Evolutionary conservation across 2,888 invertebrate species (phyloP).

Genomic region (Gibbula magus): DNA sequence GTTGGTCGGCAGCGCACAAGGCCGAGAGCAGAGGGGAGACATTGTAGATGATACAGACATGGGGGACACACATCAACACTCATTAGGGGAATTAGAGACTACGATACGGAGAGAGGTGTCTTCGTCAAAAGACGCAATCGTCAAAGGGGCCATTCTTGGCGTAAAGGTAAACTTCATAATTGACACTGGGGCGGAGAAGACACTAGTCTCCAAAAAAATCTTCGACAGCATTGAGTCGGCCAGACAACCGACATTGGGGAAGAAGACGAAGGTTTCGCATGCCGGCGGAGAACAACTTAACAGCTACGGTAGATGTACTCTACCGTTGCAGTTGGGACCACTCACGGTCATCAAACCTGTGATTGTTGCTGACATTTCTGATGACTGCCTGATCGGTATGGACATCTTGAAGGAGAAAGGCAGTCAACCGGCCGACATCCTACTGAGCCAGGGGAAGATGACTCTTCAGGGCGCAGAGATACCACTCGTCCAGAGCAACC

Average conservation of each 20-base stretch:
- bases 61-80: neutral
- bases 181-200: conserved; percentile 11
- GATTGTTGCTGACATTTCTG: conserved; percentile 39
- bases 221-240: conserved; percentile 19
- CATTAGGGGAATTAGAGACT: too few relatives aligned
- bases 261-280: neutral
- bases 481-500: conserved; percentile 17
- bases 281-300: conserved; percentile 21
- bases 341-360: neutral
- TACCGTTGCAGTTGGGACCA: conserved; percentile 19
- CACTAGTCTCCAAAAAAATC: conserved; percentile 20
- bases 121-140: neutral
- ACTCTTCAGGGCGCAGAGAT: conserved; percentile 28
- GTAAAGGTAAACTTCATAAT: conserved; percentile 18
- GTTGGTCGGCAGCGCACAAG: too few relatives aligned
- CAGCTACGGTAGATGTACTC: conserved; percentile 27
- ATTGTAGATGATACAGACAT: conserved; percentile 9
- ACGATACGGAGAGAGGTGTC: neutral
- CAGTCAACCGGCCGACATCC: conserved; percentile 32
- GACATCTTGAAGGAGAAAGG: conserved; percentile 29
- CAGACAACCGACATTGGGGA: neutral
- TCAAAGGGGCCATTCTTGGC: conserved; percentile 22
- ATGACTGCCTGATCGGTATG: conserved; percentile 36
- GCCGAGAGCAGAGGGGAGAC: neutral
- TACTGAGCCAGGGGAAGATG: conserved; percentile 26